Evolutionary conservation across 2,888 invertebrate genomes (phyloP), one percentile per base, ranked within the genome.

Genomic region (Harpalus rufipes): DNA sequence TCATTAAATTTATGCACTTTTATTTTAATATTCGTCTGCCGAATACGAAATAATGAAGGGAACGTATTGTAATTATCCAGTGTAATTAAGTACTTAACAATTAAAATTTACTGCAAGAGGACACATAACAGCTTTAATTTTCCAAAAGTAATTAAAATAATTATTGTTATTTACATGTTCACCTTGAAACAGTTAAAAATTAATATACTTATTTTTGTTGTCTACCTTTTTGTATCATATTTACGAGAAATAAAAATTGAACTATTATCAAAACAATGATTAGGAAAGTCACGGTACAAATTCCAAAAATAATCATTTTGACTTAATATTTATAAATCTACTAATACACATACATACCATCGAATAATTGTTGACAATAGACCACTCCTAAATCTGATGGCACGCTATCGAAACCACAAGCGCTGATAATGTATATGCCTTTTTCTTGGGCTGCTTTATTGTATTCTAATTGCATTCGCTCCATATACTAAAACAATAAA

Each of bases 371-470:
- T 88, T 96, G 94, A 59, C 96, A 91, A 90, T 93, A 97, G n/a
- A 95, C 91, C 0, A 96, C 91, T 0, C 99, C 98, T 91, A 98
- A 91, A 89, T 99, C 99, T 72, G 94, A 93, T 14, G 98, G 98
- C 87, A 99, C 95, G 88, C 97, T 96, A 91, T 99, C 99, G 90
- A 97, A 96, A 41, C 99, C 99, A 91, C 98, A 98, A 0, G 98
- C 96, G 87, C 97, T 97, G 39, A 99, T 92, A 7, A 99, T 92
- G 90, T 96, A 98, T 4, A 97, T 93, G n/a, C 96, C 95, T 8
- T 95, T 95, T 87, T 96, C 94, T 88, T 94, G 92, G 0, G 97
- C 97, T 61, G 91, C 90, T 85, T 94, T 92, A 87, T 95, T 92
- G 90, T 98, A 98, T 87, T 96, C 93, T 84, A 97, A 90, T 89